A percentile compares a stretch with the other conserved stretches of the same genome.
Evolutionary conservation across 92 coral and sea anemone species (phyloP).

Genomic region (Epizoanthus rinbou): DNA sequence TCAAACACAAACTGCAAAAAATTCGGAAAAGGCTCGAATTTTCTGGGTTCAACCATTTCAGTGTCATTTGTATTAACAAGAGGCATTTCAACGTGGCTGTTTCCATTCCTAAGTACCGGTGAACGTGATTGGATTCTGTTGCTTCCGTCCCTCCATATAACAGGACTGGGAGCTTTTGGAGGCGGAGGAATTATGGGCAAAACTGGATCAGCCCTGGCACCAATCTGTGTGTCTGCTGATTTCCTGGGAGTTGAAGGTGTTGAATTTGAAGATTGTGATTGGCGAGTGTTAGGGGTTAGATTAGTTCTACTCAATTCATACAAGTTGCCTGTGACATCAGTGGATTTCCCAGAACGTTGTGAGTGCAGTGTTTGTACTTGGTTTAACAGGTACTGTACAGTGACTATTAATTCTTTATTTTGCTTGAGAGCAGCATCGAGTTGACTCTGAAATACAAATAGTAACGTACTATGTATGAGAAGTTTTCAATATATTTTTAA

Average conservation of each 20-base stretch:
- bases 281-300: conserved; percentile 3
- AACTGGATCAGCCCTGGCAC: conserved; percentile 62
- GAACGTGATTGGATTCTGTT: conserved; percentile 24
- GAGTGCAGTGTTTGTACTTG: conserved; percentile 77
- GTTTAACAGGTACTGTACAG: conserved; percentile 81
- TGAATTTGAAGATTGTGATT: conserved; percentile 45
- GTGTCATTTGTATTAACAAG: conserved; percentile 63
- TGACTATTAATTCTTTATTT: conserved; percentile 84
- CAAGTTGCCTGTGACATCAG: not conserved
- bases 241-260: conserved; percentile 26
- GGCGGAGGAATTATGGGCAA: conserved; percentile 82
- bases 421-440: conserved; percentile 87
- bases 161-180: conserved; percentile 64
- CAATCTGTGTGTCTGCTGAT: conserved; percentile 39
- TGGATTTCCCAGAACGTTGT: conserved; percentile 40
- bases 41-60: conserved; percentile 71
- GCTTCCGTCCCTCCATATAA: conserved; percentile 56
- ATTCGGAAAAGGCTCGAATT: conserved; percentile 68
- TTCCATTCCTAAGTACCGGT: conserved; percentile 29
- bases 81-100: conserved; percentile 37
- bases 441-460: conserved; percentile 69
- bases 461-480: not conserved
- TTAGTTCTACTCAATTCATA: conserved; percentile 50
- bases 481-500: not conserved
- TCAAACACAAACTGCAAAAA: conserved; percentile 87